Conservation (phyloP, 64 coral and sea anemone species). For the Actinia tenebrosa region DNA sequence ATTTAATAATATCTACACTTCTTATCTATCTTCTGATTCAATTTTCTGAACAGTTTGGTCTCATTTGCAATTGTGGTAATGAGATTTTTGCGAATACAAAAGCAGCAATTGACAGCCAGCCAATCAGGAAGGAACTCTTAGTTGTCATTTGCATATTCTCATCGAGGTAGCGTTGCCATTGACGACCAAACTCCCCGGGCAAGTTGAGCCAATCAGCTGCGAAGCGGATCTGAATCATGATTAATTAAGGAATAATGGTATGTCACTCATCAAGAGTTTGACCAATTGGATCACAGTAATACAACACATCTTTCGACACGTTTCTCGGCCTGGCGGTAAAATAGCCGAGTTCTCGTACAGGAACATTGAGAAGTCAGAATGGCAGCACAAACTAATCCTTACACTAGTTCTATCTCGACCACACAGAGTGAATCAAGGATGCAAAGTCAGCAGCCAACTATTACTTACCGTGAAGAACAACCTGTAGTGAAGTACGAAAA, state of each 20-base stretch:
- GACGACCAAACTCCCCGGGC: conserved; percentile 50
- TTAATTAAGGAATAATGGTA: conserved; percentile 99
- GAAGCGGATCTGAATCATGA: conserved; percentile 73
- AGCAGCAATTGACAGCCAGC: conserved; percentile 68
- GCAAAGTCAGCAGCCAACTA: conserved; percentile 81
- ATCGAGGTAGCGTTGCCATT: conserved; percentile 63
- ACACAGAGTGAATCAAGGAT: conserved; percentile 86
- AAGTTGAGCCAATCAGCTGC: conserved; percentile 64
- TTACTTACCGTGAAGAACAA: conserved; percentile 88
- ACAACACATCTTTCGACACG: conserved; percentile 97
- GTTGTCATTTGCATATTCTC: conserved; percentile 94
- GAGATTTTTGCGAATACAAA: conserved; percentile 89
- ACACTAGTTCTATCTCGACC: conserved; percentile 57
- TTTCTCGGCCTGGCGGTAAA: conserved; percentile 91
- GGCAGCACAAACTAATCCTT: conserved; percentile 83
- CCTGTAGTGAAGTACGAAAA: conserved; percentile 71
- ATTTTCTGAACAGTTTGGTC: conserved; percentile 86
- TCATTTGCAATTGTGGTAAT: conserved; percentile 99
- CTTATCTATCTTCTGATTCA: conserved; percentile 48
- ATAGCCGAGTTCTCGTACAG: conserved; percentile 62
- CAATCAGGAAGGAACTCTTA: conserved; percentile 61
- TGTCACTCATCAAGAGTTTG: conserved; percentile 88
- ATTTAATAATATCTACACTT: neutral
- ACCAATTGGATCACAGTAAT: conserved; percentile 91
- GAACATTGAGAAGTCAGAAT: conserved; percentile 65